Conservation (phyloP, 2,113 vertebrate species). For the Cyphomyrus plagiostoma region DNA sequence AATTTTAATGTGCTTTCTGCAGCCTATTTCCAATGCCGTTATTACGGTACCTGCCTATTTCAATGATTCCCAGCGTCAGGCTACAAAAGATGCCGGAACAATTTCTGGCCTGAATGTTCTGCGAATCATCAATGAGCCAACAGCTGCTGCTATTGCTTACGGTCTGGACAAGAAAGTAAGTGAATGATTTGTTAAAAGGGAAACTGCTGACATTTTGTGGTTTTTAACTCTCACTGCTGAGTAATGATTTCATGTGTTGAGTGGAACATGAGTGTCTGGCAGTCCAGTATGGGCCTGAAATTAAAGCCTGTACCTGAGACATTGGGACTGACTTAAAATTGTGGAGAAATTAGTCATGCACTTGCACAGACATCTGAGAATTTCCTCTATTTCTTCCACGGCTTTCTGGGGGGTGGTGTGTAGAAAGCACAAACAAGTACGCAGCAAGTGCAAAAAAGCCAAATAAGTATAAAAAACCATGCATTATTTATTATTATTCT, state of each 20-base stretch:
- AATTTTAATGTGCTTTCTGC: background rate
- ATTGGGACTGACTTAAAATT: background rate
- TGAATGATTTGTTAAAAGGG: background rate
- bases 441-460: background rate
- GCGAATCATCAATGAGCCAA: constrained; percentile 70
- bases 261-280: background rate
- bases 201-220: background rate
- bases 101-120: constrained; percentile 68
- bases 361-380: background rate
- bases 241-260: background rate
- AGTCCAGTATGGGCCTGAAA: background rate
- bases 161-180: constrained; percentile 66
- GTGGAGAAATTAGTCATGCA: background rate
- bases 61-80: constrained; percentile 68
- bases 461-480: background rate
- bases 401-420: too few relatives aligned
- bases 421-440: background rate
- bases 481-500: too few relatives aligned
- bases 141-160: constrained; percentile 68
- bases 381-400: background rate
- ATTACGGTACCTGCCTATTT: constrained; percentile 71
- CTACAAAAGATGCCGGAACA: constrained; percentile 67
- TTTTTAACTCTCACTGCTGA: background rate
- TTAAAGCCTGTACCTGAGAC: background rate
- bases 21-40: constrained; percentile 65